Evolutionary conservation across 2,888 invertebrate species (phyloP).

Genomic region (Philopedon plagiatum): DNA sequence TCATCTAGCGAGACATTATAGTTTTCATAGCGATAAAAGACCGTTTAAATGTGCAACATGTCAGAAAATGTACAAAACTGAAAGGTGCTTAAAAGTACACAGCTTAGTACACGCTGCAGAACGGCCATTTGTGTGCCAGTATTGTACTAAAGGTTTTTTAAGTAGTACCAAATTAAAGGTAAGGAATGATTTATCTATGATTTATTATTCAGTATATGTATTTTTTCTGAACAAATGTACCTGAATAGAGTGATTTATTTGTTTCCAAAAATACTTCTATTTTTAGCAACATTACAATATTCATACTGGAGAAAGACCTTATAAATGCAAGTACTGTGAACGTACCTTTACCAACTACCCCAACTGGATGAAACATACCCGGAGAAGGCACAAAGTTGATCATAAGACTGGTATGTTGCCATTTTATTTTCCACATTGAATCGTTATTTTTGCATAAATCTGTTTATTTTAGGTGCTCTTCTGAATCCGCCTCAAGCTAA

Average conservation of each 20-base stretch:
- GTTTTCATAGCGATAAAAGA: slow-evolving; percentile 66
- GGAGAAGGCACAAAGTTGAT: slow-evolving; percentile 71
- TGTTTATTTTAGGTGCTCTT: neutral
- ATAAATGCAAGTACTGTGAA: slow-evolving; percentile 72
- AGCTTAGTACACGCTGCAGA: slow-evolving; percentile 72
- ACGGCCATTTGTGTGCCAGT: slow-evolving; percentile 71
- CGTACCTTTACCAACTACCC: slow-evolving; percentile 73
- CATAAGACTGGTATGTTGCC: slow-evolving; percentile 62
- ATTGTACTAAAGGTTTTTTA: slow-evolving; percentile 73
- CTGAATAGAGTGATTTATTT: no score
- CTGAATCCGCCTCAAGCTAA: neutral
- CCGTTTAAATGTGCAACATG: slow-evolving; percentile 70
- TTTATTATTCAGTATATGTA: neutral
- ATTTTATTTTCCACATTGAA: no score
- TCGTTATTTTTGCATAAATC: no score
- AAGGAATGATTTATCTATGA: slow-evolving; percentile 32
- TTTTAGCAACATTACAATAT: slow-evolving; percentile 73
- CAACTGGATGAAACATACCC: slow-evolving; percentile 74
- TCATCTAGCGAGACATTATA: slow-evolving; percentile 67
- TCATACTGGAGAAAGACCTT: slow-evolving; percentile 73
- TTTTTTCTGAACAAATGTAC: neutral
- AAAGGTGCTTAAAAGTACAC: slow-evolving; percentile 73
- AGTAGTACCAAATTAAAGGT: slow-evolving; percentile 73
- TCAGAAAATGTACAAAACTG: slow-evolving; percentile 73
- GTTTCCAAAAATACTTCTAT: no score